Percentiles rank a stretch among this genome's conserved stretches.
Conservation (phyloP, 2,888 invertebrate species). For the Heliconius hortense region DNA sequence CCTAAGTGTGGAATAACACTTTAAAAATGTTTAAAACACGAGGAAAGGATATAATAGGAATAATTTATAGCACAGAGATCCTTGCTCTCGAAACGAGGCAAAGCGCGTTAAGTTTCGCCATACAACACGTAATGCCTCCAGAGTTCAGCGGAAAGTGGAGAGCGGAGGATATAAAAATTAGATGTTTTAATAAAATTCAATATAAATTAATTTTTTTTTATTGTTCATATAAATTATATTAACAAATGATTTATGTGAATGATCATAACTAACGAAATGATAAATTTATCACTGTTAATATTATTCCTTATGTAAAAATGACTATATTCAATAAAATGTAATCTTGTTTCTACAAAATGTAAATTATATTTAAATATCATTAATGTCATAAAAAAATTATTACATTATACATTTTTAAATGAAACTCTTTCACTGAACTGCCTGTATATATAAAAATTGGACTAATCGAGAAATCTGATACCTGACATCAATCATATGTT, state of each 20-base stretch:
- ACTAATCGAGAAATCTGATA: neutral
- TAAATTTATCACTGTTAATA: conserved; percentile 55
- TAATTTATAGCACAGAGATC: too few species aligned
- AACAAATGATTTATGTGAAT: conserved; percentile 60
- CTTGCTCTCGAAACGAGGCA: too few species aligned
- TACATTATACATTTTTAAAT: neutral
- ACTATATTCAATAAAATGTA: neutral
- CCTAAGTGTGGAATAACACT: too few species aligned
- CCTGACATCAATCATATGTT: neutral
- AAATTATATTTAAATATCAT: neutral
- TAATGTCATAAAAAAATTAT: neutral
- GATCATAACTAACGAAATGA: conserved; percentile 50
- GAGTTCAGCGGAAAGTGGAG: too few species aligned
- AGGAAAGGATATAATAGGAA: too few species aligned
- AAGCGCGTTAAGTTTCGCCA: too few species aligned
- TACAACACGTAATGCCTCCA: too few species aligned
- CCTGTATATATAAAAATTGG: neutral
- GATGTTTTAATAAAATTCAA: neutral
- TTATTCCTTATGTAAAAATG: conserved; percentile 36
- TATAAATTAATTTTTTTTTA: conserved; percentile 59
- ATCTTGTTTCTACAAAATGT: neutral
- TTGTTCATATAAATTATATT: conserved; percentile 78
- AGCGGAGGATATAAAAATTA: neutral
- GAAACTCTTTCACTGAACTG: neutral
- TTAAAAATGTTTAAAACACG: too few species aligned